Evolutionary conservation across 2,113 vertebrate species (phyloP).

Genomic region (Melanerpes aurifrons): DNA sequence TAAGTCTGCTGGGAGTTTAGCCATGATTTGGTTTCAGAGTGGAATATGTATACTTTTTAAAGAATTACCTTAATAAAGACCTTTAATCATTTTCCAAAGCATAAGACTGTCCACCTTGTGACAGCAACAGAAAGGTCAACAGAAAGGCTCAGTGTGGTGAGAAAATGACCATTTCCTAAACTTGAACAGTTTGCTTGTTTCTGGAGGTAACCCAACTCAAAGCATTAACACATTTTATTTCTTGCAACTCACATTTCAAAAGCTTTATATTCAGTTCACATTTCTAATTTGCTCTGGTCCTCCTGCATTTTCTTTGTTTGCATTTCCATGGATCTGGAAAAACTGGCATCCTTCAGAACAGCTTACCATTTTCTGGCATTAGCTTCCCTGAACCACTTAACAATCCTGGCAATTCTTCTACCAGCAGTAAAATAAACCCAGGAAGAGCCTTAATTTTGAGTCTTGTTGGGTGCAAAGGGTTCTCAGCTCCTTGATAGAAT

Average conservation of each 20-base stretch:
- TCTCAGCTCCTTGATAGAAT: neutral
- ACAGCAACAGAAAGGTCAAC: neutral
- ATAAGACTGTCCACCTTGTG: neutral
- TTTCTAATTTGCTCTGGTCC: neutral
- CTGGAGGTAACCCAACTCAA: neutral
- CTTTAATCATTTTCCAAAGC: neutral
- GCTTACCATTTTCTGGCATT: neutral
- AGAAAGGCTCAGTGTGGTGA: neutral
- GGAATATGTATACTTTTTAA: neutral
- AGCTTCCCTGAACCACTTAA: neutral
- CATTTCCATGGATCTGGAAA: neutral
- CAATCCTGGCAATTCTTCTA: neutral
- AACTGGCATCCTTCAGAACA: neutral
- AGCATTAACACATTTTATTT: neutral
- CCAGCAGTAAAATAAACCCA: neutral
- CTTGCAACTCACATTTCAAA: neutral
- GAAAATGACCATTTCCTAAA: neutral
- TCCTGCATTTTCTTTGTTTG: neutral
- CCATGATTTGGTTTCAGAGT: neutral
- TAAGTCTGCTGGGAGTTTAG: neutral
- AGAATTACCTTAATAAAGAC: neutral
- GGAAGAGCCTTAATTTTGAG: neutral
- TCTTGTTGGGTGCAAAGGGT: neutral
- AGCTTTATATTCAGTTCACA: neutral
- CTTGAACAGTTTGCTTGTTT: neutral